A percentile compares a stretch with the other conserved stretches of the same genome.
Evolutionary conservation across 1,140 invertebrate genomes (phyloP).

Genomic region (Macrocentrus cingulum): DNA sequence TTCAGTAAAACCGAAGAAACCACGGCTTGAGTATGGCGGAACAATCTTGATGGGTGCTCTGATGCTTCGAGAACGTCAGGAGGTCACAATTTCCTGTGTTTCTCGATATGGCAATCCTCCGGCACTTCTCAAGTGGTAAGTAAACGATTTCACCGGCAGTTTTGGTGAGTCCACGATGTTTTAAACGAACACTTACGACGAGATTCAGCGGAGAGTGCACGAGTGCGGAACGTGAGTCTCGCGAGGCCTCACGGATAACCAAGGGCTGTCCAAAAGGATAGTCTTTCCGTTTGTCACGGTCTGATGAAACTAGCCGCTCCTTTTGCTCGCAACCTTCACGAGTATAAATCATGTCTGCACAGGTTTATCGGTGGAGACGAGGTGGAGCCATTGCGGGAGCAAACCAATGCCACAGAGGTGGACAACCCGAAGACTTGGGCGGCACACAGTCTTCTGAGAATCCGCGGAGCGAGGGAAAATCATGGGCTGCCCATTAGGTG

Average conservation of each 20-base stretch:
- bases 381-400: slow-evolving; percentile 63
- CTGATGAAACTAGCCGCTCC: slow-evolving; percentile 45
- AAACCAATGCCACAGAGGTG: slow-evolving; percentile 81
- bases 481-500: slow-evolving; percentile 77
- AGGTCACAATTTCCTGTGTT: slow-evolving; percentile 78
- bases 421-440: slow-evolving; percentile 81
- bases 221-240: slow-evolving; percentile 38
- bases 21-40: slow-evolving; percentile 75
- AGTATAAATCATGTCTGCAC: slow-evolving; percentile 4
- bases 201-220: slow-evolving; percentile 28
- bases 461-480: slow-evolving; percentile 74
- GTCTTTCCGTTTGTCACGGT: slow-evolving; percentile 51
- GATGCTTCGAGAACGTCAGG: slow-evolving; percentile 70
- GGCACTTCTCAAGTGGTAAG: slow-evolving; percentile 79
- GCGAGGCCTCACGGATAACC: neutral
- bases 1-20: slow-evolving; percentile 80
- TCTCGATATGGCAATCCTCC: slow-evolving; percentile 85
- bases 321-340: slow-evolving; percentile 38
- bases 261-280: slow-evolving; percentile 34
- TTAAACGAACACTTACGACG: too few species aligned
- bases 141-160: neutral
- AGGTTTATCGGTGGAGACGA: slow-evolving; percentile 68
- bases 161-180: neutral
- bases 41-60: slow-evolving; percentile 66
- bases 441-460: slow-evolving; percentile 77